Base-by-base conservation (phyloP, 2,797 vertebrate species). In the Scolopax bukidnonensis region DNA sequence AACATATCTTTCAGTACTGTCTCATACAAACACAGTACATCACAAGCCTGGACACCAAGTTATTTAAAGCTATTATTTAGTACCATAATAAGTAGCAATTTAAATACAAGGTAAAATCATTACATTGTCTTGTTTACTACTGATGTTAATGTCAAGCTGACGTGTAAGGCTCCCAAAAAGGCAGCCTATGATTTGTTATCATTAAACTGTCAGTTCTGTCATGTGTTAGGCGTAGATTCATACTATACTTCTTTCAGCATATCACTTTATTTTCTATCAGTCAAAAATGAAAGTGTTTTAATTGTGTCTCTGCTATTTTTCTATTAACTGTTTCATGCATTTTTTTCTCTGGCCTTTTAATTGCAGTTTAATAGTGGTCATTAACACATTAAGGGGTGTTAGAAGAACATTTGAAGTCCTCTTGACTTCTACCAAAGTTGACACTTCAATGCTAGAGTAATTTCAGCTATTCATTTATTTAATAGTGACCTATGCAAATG, bases 401-500 rank as follows among this genome's bases (percentile, higher is more conserved):
- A 98, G 98, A 98, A 98, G 98, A 98, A 98, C 98, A 98, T 98
- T 98, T 98, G 98, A 98, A 97, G 98, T 98, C 94, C 98, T 98
- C 97, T 98, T 98, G 98, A 99, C 98, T 99, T 99, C 98, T 98
- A 98, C 98, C 98, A 98, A 98, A 98, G 98, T 98, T 98, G 98
- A 99, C 98, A 99, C 98, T 99, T 98, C 98, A 99, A 98, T 98
- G 98, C 98, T 98, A 98, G 97, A 98, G 98, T 98, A 98, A 98
- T 98, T 99, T 98, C 98, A 98, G 98, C 98, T 98, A 98, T 98
- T 98, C 98, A 98, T 99, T 98, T 98, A 98, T 98, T 99, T 99
- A 99, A 99, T 98, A 98, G 98, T 98, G 98, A 99, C 98, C 98
- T 99, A 98, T 99, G 98, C 98, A 99, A 98, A 98, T 98, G 98